Percentiles rank a stretch among this genome's conserved stretches.
Conservation (phyloP, 2,888 invertebrate species). For the Erebia ligea region DNA sequence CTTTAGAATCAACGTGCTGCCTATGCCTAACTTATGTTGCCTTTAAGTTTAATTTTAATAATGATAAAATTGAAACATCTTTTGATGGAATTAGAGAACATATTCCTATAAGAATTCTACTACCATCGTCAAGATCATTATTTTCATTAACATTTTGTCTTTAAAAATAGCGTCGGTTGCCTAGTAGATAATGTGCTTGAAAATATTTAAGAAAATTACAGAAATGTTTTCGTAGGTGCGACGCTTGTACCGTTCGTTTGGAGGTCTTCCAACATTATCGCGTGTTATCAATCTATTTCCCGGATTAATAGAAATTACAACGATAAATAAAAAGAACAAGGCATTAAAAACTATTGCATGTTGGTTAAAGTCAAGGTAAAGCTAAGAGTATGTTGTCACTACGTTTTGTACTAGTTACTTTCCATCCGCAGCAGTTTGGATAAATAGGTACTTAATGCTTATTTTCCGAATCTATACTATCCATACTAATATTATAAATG, state of each 20-base stretch:
- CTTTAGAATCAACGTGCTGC: not conserved
- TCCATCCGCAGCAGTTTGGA: too few relatives aligned
- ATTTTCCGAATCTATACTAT: too few relatives aligned
- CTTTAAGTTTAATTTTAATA: not conserved
- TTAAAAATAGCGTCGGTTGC: conserved; percentile 68
- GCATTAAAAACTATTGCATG: too few relatives aligned
- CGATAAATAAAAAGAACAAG: conserved; percentile 23
- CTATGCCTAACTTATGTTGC: not conserved
- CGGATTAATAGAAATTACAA: conserved; percentile 63
- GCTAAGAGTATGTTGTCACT: too few relatives aligned
- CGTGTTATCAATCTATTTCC: conserved; percentile 68
- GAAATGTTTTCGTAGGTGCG: conserved; percentile 68
- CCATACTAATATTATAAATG: too few relatives aligned
- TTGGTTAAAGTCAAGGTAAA: too few relatives aligned
- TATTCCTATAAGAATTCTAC: not conserved
- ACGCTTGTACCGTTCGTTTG: conserved; percentile 58
- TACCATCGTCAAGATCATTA: not conserved
- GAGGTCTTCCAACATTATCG: conserved; percentile 73
- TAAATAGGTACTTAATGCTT: too few relatives aligned
- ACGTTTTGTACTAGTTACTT: too few relatives aligned
- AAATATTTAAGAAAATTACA: conserved; percentile 72
- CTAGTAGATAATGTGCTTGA: conserved; percentile 59
- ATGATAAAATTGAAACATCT: not conserved
- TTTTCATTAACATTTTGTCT: conserved; percentile 45
- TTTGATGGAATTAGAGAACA: not conserved